Percentiles rank a stretch among this genome's conserved stretches.
These are phyloP conservation scores for Rambutsinella grinnellia DNA, from an alignment of 2,888 invertebrate species.

Conservation along the genomic window DNA sequence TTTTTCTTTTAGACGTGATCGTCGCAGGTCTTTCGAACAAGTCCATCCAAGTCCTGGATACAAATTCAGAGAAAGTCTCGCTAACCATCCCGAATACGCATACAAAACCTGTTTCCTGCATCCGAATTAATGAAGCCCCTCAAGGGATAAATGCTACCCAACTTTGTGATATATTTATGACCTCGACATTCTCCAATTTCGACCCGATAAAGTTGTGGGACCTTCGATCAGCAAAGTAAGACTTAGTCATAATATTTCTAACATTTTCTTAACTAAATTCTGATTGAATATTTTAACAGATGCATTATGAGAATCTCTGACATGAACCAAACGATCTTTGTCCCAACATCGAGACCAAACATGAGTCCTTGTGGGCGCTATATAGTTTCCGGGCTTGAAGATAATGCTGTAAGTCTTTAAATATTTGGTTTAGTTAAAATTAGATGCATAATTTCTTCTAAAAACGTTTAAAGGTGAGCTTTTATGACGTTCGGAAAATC, in stretches of 20 bases:
- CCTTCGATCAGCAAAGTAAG: slow-evolving; percentile 54
- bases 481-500: slow-evolving; percentile 62
- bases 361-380: slow-evolving; percentile 64
- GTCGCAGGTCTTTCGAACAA: slow-evolving; percentile 61
- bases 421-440: too few relatives aligned
- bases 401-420: slow-evolving; percentile 57
- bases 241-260: slow-evolving; percentile 1
- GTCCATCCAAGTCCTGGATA: slow-evolving; percentile 58
- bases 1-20: slow-evolving; percentile 58
- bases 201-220: slow-evolving; percentile 65
- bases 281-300: slow-evolving; percentile 29
- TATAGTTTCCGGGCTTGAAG: slow-evolving; percentile 64
- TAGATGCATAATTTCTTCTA: not conserved
- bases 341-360: slow-evolving; percentile 55
- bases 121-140: slow-evolving; percentile 65
- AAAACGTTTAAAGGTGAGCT: slow-evolving; percentile 41
- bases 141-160: slow-evolving; percentile 44
- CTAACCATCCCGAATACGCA: slow-evolving; percentile 55
- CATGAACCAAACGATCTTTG: slow-evolving; percentile 47
- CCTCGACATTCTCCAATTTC: slow-evolving; percentile 46
- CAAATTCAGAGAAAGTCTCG: slow-evolving; percentile 55
- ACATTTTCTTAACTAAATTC: slow-evolving; percentile 2
- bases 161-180: slow-evolving; percentile 59
- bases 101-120: slow-evolving; percentile 56
- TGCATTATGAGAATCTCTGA: slow-evolving; percentile 62